Evolutionary conservation across 2,888 invertebrate species (phyloP), one percentile per base, ranked within the genome.

Genomic region (Hirtodrosophila cameraria): DNA sequence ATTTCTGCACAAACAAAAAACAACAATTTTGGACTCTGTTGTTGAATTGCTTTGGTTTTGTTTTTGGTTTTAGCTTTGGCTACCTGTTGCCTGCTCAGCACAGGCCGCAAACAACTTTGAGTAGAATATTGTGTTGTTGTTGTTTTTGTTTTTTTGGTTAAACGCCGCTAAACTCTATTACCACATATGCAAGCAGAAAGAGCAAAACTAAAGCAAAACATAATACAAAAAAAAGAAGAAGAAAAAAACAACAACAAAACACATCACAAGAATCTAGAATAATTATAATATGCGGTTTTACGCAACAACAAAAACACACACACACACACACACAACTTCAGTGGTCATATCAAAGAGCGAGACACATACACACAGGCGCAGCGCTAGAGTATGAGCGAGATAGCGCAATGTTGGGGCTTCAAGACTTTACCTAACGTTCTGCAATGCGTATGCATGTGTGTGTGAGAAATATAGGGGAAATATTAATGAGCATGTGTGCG

Each of bases 341-440:
- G 28, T 33, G 39, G 31, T 55, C 55, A 42, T 48, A 41, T 27
- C 52, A 49, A 57, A 46, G 41, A 62, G 48, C 25, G 18, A 11
- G 16, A 49, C 18, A 31, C 36, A 50, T 15, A 54, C 31, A 28
- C 20, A 35, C 5, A n/a, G n/a, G n/a, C n/a, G 16, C 46, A 36
- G 28, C 16, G 16, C 1, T 12, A 54, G 41, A 41, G 35, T 25
- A 45, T 9, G 42, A 58, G 50, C 27, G 61, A 55, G 64, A 55
- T 38, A 60, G 57, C 36, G 28, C 31, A 23, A 59, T 33, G 50
- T 69, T 58, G 66, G 55, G 36, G 77, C 78, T 75, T 58, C 59
- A 78, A 85, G 86, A 75, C 72, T 78, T 68, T 85, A 55, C 72
- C 79, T 82, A 85, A 85, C 75, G 71, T 64, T 77, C 60, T 58